Conservation (phyloP, 2,888 invertebrate genomes). For the Allophyes oxyacanthae region DNA sequence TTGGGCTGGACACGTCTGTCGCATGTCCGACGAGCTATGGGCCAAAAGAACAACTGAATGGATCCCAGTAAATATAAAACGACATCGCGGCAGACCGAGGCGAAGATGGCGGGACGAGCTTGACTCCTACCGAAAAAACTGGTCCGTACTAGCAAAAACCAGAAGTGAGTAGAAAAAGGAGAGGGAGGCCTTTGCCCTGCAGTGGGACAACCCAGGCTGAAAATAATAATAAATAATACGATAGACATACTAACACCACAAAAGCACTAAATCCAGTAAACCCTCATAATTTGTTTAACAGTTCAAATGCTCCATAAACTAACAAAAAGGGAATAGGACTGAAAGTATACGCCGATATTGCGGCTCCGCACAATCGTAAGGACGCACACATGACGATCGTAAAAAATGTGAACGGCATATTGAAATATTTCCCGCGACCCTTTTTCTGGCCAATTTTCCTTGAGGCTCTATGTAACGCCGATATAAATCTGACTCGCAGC, state of each 20-base stretch:
- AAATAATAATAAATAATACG: background rate
- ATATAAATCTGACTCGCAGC: constrained; percentile 79
- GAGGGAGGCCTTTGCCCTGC: too few species aligned
- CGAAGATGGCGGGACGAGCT: too few species aligned
- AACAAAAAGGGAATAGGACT: constrained; percentile 69
- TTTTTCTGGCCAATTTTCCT: constrained; percentile 80
- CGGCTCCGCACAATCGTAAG: constrained; percentile 79
- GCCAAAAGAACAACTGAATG: too few species aligned
- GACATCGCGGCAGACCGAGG: too few species aligned
- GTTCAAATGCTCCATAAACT: constrained; percentile 67
- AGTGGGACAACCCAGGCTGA: too few species aligned
- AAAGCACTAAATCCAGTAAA: constrained; percentile 28
- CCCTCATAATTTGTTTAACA: constrained; percentile 57
- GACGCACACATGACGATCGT: constrained; percentile 83
- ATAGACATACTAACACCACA: constrained; percentile 1
- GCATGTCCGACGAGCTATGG: too few species aligned
- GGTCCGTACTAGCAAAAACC: too few species aligned
- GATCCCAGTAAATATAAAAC: too few species aligned
- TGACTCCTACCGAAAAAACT: too few species aligned
- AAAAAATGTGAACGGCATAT: constrained; percentile 87
- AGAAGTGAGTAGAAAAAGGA: too few species aligned
- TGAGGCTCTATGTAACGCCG: constrained; percentile 74
- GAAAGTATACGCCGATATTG: constrained; percentile 77
- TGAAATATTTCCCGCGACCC: constrained; percentile 86
- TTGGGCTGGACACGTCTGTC: too few species aligned